Evolutionary conservation across 2,888 invertebrate genomes (phyloP), one percentile per base, ranked within the genome.

Genomic region (Ophion ventricosus): DNA sequence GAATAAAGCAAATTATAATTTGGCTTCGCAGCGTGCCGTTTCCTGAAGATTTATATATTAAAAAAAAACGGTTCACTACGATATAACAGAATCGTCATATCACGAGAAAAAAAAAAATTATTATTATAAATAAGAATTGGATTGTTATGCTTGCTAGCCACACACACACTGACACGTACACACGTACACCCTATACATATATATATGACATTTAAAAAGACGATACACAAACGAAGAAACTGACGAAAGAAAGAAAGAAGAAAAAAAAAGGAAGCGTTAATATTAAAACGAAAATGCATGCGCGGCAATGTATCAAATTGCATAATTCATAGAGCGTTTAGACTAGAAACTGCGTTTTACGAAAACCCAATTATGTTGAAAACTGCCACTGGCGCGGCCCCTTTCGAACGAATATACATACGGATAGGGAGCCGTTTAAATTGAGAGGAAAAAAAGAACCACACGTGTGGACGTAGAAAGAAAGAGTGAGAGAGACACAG

Each of bases 101-200:
- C 92, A 92, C 88, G 89, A 88, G 56, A 64, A 29, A 76, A 74
- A 88, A 88, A 87, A 85, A 74, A 84, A 90, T 88, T 85, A 85
- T 88, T 88, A 90, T 89, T 88, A 86, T 90, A 89, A 80, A 85
- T 75, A 73, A 85, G 69, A 64, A 80, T 75, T 86, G 89, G 87
- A 90, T 92, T 92, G 92, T 92, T 92, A 92, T 90, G 92, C 91
- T 91, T 91, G 90, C 91, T 92, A 91, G 91, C 89, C 90, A 89
- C 59, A n/a, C 10, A 70, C 56, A 54, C 43, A 43, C 49, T 23
- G 20, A 35, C 64, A n/a, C 35, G 25, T 64, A 64, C 35, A 35
- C 64, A n/a, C 35, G 25, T 64, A 64, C 11, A 88, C 86, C 88
- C 87, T 87, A 87, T 83, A 87, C n/a, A n/a, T n/a, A n/a, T 86